Base-by-base conservation (phyloP, 1,140 invertebrate genomes). In the Drosophila melanica region DNA sequence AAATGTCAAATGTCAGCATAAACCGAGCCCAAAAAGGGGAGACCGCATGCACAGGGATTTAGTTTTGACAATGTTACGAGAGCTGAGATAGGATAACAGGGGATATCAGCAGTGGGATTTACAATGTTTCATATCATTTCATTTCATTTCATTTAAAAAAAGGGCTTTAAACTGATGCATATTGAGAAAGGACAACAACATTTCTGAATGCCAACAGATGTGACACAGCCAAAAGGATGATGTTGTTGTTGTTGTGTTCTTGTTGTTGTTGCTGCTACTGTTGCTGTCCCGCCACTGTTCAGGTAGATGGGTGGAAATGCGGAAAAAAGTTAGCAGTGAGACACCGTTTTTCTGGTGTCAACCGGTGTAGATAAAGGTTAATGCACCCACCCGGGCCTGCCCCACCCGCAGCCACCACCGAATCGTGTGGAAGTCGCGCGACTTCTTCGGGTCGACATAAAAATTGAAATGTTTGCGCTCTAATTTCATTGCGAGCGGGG, bases 401-500 rank as follows among this genome's bases (percentile, higher is more conserved):
- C 11, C 42, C 10, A 7, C 8, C 16, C 10, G 14, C 33, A 48
- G 42, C 66, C 58, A 59, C 59, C 67, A 62, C 58, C 39, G 5
- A 66, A 47, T 18, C 20, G 42, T 33, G 44, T 10, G 27, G 33
- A 73, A 59, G 47, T 37, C 39, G 37, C 39, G 37, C 53, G 65
- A 50, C 65, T 67, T 14, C 18, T 57, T 47, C 42, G 33, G 39
- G 47, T 11, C 35, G 55, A 57, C 16, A 63, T 57, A 45, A 63
- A 64, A 75, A 75, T 75, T 75, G 72, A 75, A 75, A 75, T 75
- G 72, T 75, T 70, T 75, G 66, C 66, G 66, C 72, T 75, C 72
- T 75, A 75, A 75, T 75, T 75, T 75, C 65, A 57, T 44, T n/a
- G 55, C 23, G 44, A 10, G 16, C 64, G 64, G 57, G 64, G 70